Percentiles rank a stretch among this genome's conserved stretches.
phyloP scores from a whole-genome alignment of 2,888 invertebrate species.

The Iphiclides podalirius region DNA sequence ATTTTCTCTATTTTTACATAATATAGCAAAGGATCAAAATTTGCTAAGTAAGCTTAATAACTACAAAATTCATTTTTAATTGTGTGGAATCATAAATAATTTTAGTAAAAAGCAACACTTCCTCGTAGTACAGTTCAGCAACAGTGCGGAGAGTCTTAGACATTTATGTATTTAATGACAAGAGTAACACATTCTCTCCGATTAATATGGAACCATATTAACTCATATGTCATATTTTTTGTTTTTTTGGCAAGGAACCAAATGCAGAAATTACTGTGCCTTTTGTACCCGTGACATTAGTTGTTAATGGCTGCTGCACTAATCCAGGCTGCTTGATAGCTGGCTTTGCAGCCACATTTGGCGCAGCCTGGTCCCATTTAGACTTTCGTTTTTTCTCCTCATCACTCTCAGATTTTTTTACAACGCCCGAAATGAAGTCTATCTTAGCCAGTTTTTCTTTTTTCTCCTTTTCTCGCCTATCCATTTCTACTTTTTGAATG shows the following conservation, averaged over 20 bases:
- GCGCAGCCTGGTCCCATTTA: conserved; percentile 94
- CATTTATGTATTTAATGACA: no score
- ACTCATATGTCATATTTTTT: conserved; percentile 63
- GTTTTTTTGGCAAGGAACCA: conserved; percentile 93
- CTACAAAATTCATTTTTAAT: no score
- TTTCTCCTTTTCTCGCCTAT: conserved; percentile 93
- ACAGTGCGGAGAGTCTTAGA: no score
- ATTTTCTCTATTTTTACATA: no score
- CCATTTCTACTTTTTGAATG: conserved; percentile 95
- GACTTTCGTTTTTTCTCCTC: conserved; percentile 93
- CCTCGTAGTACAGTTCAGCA: no score
- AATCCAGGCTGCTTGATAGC: conserved; percentile 84
- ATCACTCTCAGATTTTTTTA: conserved; percentile 83
- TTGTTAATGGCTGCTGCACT: conserved; percentile 87
- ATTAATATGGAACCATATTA: no score
- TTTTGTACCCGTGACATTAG: conserved; percentile 92
- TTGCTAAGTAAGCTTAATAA: no score
- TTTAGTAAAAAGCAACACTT: no score
- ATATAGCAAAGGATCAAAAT: no score
- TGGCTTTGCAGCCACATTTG: conserved; percentile 76
- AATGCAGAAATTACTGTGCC: conserved; percentile 96
- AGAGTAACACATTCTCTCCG: no score
- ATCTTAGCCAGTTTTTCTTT: conserved; percentile 91
- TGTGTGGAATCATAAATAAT: no score
- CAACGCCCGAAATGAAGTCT: conserved; percentile 89